Evolutionary conservation across 2,888 invertebrate genomes (phyloP), one percentile per base, ranked within the genome.

Genomic region (Coleophora flavipennella): DNA sequence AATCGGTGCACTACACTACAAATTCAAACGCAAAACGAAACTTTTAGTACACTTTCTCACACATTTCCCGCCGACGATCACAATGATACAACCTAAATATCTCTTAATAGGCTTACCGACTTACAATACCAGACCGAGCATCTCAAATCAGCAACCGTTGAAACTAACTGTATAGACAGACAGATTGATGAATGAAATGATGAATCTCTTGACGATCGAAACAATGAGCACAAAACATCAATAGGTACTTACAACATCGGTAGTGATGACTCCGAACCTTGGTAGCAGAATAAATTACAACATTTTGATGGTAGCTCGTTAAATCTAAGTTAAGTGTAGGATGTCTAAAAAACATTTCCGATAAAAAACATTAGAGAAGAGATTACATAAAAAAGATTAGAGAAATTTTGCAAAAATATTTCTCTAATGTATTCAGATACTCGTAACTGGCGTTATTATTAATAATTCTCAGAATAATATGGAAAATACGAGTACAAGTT

Each of bases 161-260:
- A 51, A 42, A 46, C 52, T 71, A 67, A 67, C 66, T 63, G 73
- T 67, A 67, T 48, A 44, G 29, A 45, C 39, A 20, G 20, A 20
- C 20, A 20, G 20, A 20, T 20, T 20, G 20, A 20, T 20, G 20
- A 20, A 20, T 47, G 69, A 78, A 80, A 78, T 75, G 70, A 80
- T 79, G 67, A 62, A 61, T 65, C 61, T 58, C 52, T 62, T 67
- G 70, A 66, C 69, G 64, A 63, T 57, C 57, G 50, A 76, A 69
- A 79, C 78, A 77, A 79, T 72, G 59, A 55, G 51, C 50, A 57
- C 56, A 64, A 57, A 69, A 66, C 66, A 71, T 67, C 66, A 61
- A 69, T 66, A 62, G 55, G 45, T 20, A 20, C 6, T n/a, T n/a
- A 3, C 3, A 4, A 20, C 20, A 20, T 50, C 50, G 62, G 55